Percentiles rank a stretch among this genome's conserved stretches.
These are phyloP conservation scores for Scomber colias DNA, from an alignment of 2,113 vertebrate genomes.

Conservation along the genomic window DNA sequence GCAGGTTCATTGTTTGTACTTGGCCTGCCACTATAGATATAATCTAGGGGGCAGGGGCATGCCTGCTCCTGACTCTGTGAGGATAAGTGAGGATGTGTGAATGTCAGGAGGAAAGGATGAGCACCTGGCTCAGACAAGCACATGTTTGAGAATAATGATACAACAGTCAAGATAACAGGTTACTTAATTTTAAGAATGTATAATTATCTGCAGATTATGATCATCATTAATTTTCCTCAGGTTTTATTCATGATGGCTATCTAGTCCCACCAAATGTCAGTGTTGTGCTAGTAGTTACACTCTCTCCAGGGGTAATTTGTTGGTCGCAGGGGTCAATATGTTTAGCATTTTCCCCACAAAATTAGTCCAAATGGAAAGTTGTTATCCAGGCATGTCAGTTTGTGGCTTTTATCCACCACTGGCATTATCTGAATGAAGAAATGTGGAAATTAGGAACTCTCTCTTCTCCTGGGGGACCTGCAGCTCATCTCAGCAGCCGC, in stretches of 20 bases:
- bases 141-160: conserved; percentile 31
- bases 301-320: conserved; percentile 38
- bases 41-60: conserved; percentile 62
- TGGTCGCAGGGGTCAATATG: conserved; percentile 17
- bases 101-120: conserved; percentile 53
- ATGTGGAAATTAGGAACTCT: conserved; percentile 55
- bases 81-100: conserved; percentile 65
- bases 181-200: conserved; percentile 33
- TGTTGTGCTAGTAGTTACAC: conserved; percentile 10
- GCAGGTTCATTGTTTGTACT: conserved; percentile 62
- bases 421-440: conserved; percentile 35
- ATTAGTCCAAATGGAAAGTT: conserved; percentile 42
- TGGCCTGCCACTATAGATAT: conserved; percentile 39
- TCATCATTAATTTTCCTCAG: background rate
- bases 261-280: background rate
- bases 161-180: background rate
- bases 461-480: conserved; percentile 27
- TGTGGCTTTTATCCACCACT: conserved; percentile 31
- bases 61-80: conserved; percentile 48
- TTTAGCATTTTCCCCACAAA: conserved; percentile 41
- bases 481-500: conserved; percentile 14
- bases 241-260: background rate
- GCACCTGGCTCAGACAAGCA: conserved; percentile 34
- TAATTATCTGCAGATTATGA: conserved; percentile 13
- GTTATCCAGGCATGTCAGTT: conserved; percentile 37